Conservation (phyloP, 2,797 vertebrate genomes). For the Nannoperca obscura region DNA sequence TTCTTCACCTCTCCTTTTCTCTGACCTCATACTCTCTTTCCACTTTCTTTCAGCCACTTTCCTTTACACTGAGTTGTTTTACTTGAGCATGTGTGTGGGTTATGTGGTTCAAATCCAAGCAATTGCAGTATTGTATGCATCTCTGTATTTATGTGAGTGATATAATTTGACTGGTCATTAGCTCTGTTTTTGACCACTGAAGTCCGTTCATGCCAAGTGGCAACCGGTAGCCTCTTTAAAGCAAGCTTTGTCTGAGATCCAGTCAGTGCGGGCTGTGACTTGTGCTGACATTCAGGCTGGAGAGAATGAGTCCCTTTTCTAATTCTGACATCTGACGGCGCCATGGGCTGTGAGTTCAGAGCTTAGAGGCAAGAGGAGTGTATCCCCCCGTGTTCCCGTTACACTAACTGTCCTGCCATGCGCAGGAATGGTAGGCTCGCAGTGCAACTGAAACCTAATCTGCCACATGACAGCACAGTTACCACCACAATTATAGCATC, state of each 20-base stretch:
- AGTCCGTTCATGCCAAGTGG: constrained; percentile 4
- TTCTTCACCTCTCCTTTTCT: constrained; percentile 34
- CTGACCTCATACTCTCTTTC: constrained; percentile 19
- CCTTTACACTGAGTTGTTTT: constrained; percentile 18
- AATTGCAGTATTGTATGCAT: background rate
- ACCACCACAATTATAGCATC: constrained; percentile 73
- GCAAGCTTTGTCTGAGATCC: constrained; percentile 59
- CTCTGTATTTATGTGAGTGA: constrained; percentile 11
- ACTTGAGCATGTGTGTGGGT: constrained; percentile 1
- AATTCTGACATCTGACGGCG: constrained; percentile 71
- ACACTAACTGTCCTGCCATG: constrained; percentile 67
- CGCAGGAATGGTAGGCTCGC: constrained; percentile 68
- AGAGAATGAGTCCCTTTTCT: constrained; percentile 65
- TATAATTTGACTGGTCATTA: constrained; percentile 7
- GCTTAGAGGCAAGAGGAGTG: constrained; percentile 58
- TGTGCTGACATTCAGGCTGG: constrained; percentile 52
- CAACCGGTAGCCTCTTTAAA: constrained; percentile 24
- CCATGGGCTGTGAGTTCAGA: constrained; percentile 60
- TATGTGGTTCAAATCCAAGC: constrained; percentile 20
- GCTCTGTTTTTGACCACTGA: constrained; percentile 24
- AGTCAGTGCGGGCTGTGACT: constrained; percentile 55
- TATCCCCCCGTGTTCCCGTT: constrained; percentile 50
- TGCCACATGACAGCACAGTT: constrained; percentile 78
- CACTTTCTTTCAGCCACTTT: constrained; percentile 35
- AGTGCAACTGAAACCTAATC: constrained; percentile 72